phyloP scores from a whole-genome alignment of 1,140 invertebrate genomes.

The Caenorhabditis briggsae region DNA sequence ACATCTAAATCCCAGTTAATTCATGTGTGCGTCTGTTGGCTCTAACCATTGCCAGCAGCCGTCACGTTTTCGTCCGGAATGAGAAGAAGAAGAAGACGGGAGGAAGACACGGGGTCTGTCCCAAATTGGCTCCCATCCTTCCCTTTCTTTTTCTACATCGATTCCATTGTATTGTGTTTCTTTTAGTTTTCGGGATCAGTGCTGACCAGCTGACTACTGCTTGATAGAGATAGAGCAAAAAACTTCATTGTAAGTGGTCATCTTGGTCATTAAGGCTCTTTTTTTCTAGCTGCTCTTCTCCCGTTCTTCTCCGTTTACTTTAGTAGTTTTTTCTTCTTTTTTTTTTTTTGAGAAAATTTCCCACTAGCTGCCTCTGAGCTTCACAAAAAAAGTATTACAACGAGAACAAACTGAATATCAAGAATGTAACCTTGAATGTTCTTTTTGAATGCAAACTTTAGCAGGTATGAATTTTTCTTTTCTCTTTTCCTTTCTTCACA shows the following conservation, averaged over 20 bases:
- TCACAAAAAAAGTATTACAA: neutral
- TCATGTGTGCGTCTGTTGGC: constrained; percentile 16
- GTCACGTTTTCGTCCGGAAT: constrained; percentile 34
- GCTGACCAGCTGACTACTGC: neutral
- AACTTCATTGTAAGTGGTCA: constrained; percentile 5
- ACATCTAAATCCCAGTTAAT: constrained; percentile 45
- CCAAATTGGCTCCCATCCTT: constrained; percentile 42
- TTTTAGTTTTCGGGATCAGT: neutral
- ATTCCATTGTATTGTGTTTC: neutral
- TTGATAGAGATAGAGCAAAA: neutral
- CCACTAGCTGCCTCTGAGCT: constrained; percentile 2
- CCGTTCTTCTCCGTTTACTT: neutral
- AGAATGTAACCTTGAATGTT: constrained; percentile 30
- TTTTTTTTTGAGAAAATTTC: neutral
- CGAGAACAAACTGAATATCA: neutral
- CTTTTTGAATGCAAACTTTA: constrained; percentile 10
- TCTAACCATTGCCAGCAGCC: constrained; percentile 9
- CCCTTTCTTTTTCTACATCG: neutral
- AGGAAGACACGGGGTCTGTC: constrained; percentile 6
- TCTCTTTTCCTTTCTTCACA: neutral
- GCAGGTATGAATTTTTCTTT: neutral
- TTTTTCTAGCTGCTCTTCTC: neutral
- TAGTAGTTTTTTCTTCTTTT: neutral
- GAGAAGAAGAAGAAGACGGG: constrained; percentile 1
- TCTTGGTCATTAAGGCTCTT: neutral